Percentiles rank a stretch among this genome's conserved stretches.
Evolutionary conservation across 2,888 invertebrate species (phyloP).

Genomic region (Volucella inanis): DNA sequence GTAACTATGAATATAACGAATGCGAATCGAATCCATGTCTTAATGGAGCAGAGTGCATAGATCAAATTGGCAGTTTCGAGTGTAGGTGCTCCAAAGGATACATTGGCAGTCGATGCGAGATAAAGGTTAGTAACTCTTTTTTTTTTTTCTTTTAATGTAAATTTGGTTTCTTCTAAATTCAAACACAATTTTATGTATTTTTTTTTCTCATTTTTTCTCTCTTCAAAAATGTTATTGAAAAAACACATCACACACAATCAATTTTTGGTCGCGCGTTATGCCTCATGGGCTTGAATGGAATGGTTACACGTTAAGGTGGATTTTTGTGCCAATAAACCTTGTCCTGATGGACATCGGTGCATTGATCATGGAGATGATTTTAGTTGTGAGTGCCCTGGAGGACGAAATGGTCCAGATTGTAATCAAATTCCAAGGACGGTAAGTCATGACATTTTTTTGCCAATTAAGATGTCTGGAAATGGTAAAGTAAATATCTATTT

Average conservation of each 20-base stretch:
- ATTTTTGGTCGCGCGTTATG: conserved; percentile 60
- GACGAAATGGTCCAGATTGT: conserved; percentile 88
- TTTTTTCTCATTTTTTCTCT: conserved; percentile 26
- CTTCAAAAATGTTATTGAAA: conserved; percentile 45
- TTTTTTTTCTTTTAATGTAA: conserved; percentile 54
- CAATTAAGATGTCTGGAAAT: not conserved
- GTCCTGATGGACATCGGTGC: conserved; percentile 87
- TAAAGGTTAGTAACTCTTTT: conserved; percentile 85
- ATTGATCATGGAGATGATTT: conserved; percentile 90
- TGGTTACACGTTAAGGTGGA: conserved; percentile 84
- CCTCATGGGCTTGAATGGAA: conserved; percentile 47
- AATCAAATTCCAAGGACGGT: conserved; percentile 87
- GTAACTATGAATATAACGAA: conserved; percentile 90
- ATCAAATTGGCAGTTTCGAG: conserved; percentile 87
- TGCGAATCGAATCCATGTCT: conserved; percentile 90
- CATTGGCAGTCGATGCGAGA: conserved; percentile 88
- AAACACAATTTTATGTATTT: conserved; percentile 48
- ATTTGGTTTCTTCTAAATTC: conserved; percentile 31
- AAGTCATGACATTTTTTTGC: conserved; percentile 80
- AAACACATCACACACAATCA: conserved; percentile 68
- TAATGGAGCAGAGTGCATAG: conserved; percentile 89
- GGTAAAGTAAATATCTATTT: too few relatives aligned
- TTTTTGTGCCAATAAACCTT: conserved; percentile 88
- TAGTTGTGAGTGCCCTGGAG: conserved; percentile 89
- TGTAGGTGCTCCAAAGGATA: conserved; percentile 89